Base-by-base conservation (phyloP, 2,113 vertebrate species). In the Atractosteus spatula region DNA sequence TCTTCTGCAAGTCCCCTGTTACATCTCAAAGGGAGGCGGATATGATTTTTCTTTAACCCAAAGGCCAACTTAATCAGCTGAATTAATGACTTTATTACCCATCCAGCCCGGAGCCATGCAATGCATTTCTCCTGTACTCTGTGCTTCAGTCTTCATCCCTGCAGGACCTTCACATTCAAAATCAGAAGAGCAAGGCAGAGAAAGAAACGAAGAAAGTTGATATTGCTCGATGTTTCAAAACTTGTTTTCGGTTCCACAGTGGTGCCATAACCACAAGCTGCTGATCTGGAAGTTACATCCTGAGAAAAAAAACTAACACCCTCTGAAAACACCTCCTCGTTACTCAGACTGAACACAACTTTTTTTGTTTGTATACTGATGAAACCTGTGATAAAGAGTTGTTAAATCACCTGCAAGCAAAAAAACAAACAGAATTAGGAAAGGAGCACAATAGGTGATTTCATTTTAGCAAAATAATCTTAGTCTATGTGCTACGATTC, bases 21-120 rank as follows among this genome's bases (percentile, higher is more conserved):
- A 88, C 88, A 89, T 89, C 89, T 90, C 89, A 89, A 88, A 91
- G 87, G 86, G 89, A 89, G 88, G 88, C 81, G 85, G 87, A 89
- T 91, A 91, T 87, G 87, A 91, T 92, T 91, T 90, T 92, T 89
- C 87, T 90, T 89, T 88, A 89, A 91, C 90, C 90, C 88, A 91
- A 92, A 92, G 90, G 91, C 89, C 89, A 92, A 90, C 85, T 89
- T 92, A 90, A 92, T 92, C 89, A 91, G 89, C 87, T 91, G 91
- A 91, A 91, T 92, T 92, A 91, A 92, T 91, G 84, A 90, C 88
- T 88, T 90, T 89, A 90, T 91, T 91, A 90, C 86, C 85, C 85
- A 85, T 84, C 86, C 86, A 85, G 86, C 88, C 88, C 69, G 73
- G 56, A 88, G 88, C 87, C 79, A 85, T 79, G 82, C 83, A 85